These are phyloP conservation scores for Lamprologus ornatipinnis DNA, from an alignment of 2,113 vertebrate species.

Conservation along the genomic window DNA sequence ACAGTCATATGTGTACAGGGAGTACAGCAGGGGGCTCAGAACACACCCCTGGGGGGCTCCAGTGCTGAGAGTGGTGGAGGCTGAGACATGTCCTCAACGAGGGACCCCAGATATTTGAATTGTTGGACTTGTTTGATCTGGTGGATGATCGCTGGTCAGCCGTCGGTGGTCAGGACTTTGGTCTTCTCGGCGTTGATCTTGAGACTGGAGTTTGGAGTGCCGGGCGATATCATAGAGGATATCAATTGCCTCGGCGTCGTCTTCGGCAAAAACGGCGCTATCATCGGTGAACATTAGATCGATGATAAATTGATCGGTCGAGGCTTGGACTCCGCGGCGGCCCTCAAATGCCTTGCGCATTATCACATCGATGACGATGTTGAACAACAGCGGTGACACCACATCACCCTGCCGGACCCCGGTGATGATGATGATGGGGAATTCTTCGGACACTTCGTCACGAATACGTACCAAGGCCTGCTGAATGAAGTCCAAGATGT, in stretches of 20 bases:
- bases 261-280: not conserved
- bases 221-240: accelerated
- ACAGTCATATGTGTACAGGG: too few relatives aligned
- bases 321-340: accelerated
- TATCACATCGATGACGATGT: not conserved
- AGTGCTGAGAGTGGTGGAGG: too few relatives aligned
- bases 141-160: not conserved
- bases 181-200: not conserved
- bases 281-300: not conserved
- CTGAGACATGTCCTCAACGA: not conserved
- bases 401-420: not conserved
- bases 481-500: not conserved
- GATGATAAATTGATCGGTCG: not conserved
- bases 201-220: not conserved
- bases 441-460: not conserved
- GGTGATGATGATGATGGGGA: not conserved
- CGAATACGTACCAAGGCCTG: not conserved
- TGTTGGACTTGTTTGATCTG: not conserved
- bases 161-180: not conserved
- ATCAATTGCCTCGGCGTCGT: not conserved
- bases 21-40: too few relatives aligned
- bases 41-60: too few relatives aligned
- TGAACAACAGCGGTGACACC: not conserved
- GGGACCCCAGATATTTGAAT: not conserved
- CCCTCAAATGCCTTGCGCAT: not conserved